These are phyloP conservation scores for Gnatocerus cornutus DNA, from an alignment of 2,888 invertebrate species.

Conservation along the genomic window DNA sequence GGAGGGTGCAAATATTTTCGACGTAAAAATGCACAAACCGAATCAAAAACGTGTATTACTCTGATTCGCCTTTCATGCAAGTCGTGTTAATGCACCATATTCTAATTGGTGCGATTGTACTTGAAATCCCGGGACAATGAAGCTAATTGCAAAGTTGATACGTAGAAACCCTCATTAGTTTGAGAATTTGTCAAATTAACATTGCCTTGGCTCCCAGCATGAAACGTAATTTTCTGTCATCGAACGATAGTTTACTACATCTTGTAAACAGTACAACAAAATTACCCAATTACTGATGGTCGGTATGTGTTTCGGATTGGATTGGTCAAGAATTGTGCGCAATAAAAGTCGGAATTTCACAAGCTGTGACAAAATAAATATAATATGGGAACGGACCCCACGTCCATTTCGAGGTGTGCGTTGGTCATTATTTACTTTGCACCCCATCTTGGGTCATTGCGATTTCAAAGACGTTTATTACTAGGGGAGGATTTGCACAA, in stretches of 20 bases:
- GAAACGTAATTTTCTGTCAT: conserved; percentile 43
- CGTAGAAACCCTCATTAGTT: conserved; percentile 43
- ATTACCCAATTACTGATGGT: conserved; percentile 51
- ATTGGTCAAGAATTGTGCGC: conserved; percentile 50
- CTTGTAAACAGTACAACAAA: conserved; percentile 48
- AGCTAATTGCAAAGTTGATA: conserved; percentile 42
- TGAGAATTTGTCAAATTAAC: conserved; percentile 39
- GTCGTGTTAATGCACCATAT: conserved; percentile 28
- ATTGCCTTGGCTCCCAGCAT: conserved; percentile 26
- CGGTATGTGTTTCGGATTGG: conserved; percentile 47
- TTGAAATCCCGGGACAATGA: conserved; percentile 23
- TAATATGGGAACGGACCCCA: conserved; percentile 5
- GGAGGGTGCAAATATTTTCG: neutral
- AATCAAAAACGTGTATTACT: neutral
- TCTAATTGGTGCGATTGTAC: conserved; percentile 27
- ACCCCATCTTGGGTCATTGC: conserved; percentile 7
- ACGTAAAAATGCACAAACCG: neutral
- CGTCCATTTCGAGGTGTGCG: conserved; percentile 4
- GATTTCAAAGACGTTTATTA: conserved; percentile 29
- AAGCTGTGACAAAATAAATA: conserved; percentile 6
- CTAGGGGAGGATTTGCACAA: conserved; percentile 14
- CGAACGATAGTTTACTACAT: conserved; percentile 41
- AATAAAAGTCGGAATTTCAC: neutral
- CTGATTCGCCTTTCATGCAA: conserved; percentile 29
- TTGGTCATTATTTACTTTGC: conserved; percentile 13